phyloP scores from a whole-genome alignment of 2,113 vertebrate species.

The Serinus canaria region DNA sequence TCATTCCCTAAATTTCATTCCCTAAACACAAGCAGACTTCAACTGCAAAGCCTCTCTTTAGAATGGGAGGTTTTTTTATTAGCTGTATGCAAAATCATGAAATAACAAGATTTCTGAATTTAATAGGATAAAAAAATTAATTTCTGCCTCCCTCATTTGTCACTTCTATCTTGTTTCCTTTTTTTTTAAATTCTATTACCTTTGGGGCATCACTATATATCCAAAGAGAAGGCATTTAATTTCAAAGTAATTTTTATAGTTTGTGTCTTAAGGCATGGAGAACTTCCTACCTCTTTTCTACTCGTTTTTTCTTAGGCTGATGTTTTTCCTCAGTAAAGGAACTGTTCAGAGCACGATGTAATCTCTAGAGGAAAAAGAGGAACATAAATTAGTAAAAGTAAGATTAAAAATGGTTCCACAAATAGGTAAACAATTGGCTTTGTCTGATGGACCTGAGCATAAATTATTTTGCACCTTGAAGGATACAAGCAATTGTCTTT shows the following conservation, averaged over 20 bases:
- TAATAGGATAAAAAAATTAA: not conserved
- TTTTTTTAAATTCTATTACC: not conserved
- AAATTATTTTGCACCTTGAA: not conserved
- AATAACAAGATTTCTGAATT: not conserved
- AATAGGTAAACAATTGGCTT: not conserved
- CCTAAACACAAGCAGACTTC: not conserved
- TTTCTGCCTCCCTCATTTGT: not conserved
- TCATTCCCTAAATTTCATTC: not conserved
- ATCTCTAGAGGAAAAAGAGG: constrained; percentile 79
- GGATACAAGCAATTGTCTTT: not conserved
- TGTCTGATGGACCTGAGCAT: not conserved
- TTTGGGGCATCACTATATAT: not conserved
- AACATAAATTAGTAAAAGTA: constrained; percentile 24
- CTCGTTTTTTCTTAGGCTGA: constrained; percentile 80
- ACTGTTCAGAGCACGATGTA: constrained; percentile 92
- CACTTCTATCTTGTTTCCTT: not conserved
- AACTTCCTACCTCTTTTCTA: constrained; percentile 87
- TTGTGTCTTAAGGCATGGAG: not conserved
- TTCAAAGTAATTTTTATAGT: not conserved
- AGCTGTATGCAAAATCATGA: not conserved
- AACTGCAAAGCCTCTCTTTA: not conserved
- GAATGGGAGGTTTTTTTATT: not conserved
- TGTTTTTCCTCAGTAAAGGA: constrained; percentile 88
- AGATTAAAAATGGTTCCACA: not conserved
- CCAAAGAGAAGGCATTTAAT: not conserved